Percentiles rank a stretch among this genome's conserved stretches.
phyloP scores from a whole-genome alignment of 2,797 vertebrate genomes.

The Valencia hispanica region DNA sequence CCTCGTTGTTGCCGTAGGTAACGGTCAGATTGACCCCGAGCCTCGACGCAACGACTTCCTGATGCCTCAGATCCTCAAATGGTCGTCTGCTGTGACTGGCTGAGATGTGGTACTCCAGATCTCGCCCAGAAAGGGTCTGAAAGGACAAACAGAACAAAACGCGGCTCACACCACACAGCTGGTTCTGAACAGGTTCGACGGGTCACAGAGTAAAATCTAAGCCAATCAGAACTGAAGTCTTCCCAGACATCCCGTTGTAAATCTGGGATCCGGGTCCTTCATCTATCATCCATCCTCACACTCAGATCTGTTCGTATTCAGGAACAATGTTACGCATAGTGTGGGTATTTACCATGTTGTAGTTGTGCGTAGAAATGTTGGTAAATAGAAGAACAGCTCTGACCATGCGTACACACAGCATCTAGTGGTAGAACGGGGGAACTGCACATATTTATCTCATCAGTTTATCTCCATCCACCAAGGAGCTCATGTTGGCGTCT shows the following conservation, averaged over 20 bases:
- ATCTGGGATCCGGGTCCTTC: not conserved
- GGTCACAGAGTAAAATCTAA: not conserved
- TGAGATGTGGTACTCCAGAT: slow-evolving; percentile 91
- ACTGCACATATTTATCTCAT: too few relatives aligned
- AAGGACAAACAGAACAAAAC: slow-evolving; percentile 9
- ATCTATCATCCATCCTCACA: too few relatives aligned
- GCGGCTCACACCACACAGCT: not conserved
- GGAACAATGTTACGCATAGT: too few relatives aligned
- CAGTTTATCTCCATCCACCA: too few relatives aligned
- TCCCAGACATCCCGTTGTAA: not conserved
- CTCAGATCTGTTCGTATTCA: too few relatives aligned
- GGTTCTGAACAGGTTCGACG: not conserved
- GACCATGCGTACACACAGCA: too few relatives aligned
- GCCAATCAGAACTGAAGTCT: not conserved
- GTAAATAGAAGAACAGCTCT: too few relatives aligned
- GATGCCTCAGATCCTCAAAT: slow-evolving; percentile 81
- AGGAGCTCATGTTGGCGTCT: too few relatives aligned
- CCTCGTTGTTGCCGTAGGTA: slow-evolving; percentile 58
- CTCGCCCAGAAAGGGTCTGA: slow-evolving; percentile 87
- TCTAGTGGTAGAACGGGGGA: too few relatives aligned
- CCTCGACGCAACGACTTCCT: slow-evolving; percentile 79
- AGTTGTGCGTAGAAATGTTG: too few relatives aligned
- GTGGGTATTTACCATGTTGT: too few relatives aligned
- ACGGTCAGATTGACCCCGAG: slow-evolving; percentile 85
- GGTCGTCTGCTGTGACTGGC: slow-evolving; percentile 79